These are phyloP conservation scores for Trilocha varians DNA, from an alignment of 2,888 invertebrate genomes.

Conservation along the genomic window DNA sequence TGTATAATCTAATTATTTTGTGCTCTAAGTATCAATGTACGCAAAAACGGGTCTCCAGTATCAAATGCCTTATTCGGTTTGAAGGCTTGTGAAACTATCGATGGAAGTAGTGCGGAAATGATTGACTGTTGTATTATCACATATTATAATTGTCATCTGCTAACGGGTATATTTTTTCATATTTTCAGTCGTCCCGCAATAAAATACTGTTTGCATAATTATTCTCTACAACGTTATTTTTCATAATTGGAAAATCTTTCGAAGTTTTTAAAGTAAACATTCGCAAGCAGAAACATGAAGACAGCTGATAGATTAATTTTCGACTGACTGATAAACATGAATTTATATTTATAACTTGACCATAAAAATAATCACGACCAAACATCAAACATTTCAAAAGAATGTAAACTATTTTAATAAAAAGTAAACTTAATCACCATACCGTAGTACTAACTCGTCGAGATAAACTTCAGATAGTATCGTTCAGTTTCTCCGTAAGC, in stretches of 20 bases:
- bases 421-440: slow-evolving; percentile 34
- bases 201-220: too few relatives aligned
- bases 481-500: slow-evolving; percentile 47
- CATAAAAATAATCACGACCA: not conserved
- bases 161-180: too few relatives aligned
- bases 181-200: too few relatives aligned
- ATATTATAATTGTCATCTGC: too few relatives aligned
- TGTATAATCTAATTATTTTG: too few relatives aligned
- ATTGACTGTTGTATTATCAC: not conserved
- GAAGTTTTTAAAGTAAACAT: too few relatives aligned
- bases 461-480: slow-evolving; percentile 43
- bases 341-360: not conserved
- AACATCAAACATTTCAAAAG: slow-evolving; percentile 1
- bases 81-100: not conserved
- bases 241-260: too few relatives aligned
- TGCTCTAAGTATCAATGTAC: not conserved
- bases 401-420: slow-evolving; percentile 16
- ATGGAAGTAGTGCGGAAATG: not conserved
- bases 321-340: too few relatives aligned
- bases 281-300: too few relatives aligned
- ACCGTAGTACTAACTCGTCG: slow-evolving; percentile 30
- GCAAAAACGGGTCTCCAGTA: not conserved
- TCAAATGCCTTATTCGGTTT: not conserved
- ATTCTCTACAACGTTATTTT: too few relatives aligned
- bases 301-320: too few relatives aligned